Percentiles rank a stretch among this genome's conserved stretches.
phyloP scores from a whole-genome alignment of 2,888 invertebrate genomes.

The Incurvaria masculella region DNA sequence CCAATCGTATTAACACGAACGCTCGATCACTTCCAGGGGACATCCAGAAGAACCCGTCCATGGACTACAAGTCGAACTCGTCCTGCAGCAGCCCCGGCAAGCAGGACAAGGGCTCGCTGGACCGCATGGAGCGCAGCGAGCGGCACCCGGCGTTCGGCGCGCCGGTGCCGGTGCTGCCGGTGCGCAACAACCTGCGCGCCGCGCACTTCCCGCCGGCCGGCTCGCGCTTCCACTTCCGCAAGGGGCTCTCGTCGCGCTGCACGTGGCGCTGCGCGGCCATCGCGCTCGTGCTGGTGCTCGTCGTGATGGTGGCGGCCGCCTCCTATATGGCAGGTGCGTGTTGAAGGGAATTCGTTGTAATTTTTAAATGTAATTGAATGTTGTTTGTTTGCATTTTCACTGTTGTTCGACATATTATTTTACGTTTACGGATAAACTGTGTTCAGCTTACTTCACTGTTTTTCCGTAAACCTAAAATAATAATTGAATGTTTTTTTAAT shows the following conservation, averaged over 20 bases:
- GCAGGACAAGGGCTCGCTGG: constrained; percentile 54
- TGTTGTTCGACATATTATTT: too few relatives aligned
- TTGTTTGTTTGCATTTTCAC: too few relatives aligned
- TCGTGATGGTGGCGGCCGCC: constrained; percentile 77
- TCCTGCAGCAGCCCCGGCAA: constrained; percentile 81
- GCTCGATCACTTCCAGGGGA: constrained; percentile 74
- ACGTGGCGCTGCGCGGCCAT: constrained; percentile 93
- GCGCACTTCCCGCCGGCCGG: constrained; percentile 69
- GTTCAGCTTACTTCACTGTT: too few relatives aligned
- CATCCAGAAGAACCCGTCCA: constrained; percentile 78
- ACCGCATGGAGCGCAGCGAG: constrained; percentile 56
- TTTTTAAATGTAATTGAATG: too few relatives aligned
- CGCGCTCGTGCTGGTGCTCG: constrained; percentile 78
- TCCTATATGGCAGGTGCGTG: constrained; percentile 83
- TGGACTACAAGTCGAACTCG: constrained; percentile 86
- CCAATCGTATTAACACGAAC: too few relatives aligned
- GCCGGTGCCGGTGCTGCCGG: constrained; percentile 73
- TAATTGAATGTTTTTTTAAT: too few relatives aligned
- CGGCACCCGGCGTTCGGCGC: constrained; percentile 62
- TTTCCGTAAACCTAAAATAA: not conserved
- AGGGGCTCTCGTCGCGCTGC: constrained; percentile 81
- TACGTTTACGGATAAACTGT: too few relatives aligned
- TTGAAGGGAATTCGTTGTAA: too few relatives aligned
- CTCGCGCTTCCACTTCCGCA: constrained; percentile 82
- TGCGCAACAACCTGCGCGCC: constrained; percentile 68